Base-by-base conservation (phyloP, 2,797 vertebrate species). In the Nothura maculosa region DNA sequence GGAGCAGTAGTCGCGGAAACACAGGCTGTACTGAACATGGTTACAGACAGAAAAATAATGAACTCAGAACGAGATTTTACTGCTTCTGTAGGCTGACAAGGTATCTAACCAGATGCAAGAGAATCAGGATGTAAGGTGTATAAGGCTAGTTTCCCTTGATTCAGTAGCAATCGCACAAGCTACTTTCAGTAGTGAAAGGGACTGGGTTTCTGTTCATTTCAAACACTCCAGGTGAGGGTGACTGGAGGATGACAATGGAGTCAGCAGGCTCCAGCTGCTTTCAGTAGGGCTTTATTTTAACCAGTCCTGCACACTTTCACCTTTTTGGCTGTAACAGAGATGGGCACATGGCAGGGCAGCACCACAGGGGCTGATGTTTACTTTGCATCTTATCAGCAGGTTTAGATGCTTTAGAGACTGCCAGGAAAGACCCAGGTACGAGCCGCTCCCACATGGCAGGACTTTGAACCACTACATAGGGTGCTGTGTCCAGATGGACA, bases 321-420 rank as follows among this genome's bases (percentile, higher is more conserved):
- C 36, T 80, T 69, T 88, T 80, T 66, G 81, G 24, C 82, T 63
- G 48, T 76, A 61, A 85, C 60, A 77, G 52, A 87, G 73, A 90
- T 50, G 69, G 82, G 32, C 67, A 85, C 54, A 48, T 62, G 89
- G 66, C 47, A 42, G 40, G 40, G 79, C 76, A 93, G 81, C 81
- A 87, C 57, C 3, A 0, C 32, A 34, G 54, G 68, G 55, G n/a
- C 76, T 87, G 42, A 15, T 66, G 90, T 96, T 93, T 96, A 78
- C 84, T 94, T 92, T 85, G 45, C 42, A 57, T 48, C 74, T 96
- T 97, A 96, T 91, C 88, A 93, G 72, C 82, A 89, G 43, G 60
- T 77, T 72, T 76, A 84, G 66, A 62, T 84, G 48, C 84, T 86
- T 67, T 73, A 87, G 43, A 87, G 57, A 57, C 66, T 93, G 57